Percentiles rank a stretch among this genome's conserved stretches.
These are phyloP conservation scores for Sialia sialis DNA, from an alignment of 2,113 vertebrate genomes.

Conservation along the genomic window DNA sequence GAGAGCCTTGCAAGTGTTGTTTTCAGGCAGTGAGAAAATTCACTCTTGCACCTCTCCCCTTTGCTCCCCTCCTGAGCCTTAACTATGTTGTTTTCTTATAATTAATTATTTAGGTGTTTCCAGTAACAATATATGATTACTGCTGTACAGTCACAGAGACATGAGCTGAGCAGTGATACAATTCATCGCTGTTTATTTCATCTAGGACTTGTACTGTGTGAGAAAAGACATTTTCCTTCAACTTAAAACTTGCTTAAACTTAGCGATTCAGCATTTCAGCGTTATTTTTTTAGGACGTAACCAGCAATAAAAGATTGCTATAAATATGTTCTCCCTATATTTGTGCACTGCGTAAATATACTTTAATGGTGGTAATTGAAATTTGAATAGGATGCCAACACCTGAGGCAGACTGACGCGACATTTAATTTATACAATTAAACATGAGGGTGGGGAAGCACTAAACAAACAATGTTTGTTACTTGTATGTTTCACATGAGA, in stretches of 20 bases:
- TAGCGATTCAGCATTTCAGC: constrained; percentile 41
- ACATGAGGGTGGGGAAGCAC: constrained; percentile 4
- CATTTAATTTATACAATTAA: constrained; percentile 60
- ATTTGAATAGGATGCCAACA: constrained; percentile 57
- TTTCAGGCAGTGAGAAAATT: constrained; percentile 49
- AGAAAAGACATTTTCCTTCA: constrained; percentile 55
- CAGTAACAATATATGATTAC: constrained; percentile 68
- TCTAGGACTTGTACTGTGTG: constrained; percentile 40
- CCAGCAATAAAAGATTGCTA: constrained; percentile 50
- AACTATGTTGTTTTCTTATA: constrained; percentile 64
- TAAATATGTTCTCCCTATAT: constrained; percentile 55
- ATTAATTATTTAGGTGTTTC: constrained; percentile 68
- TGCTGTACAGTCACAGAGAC: constrained; percentile 62
- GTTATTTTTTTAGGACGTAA: constrained; percentile 59
- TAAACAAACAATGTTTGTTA: constrained; percentile 44
- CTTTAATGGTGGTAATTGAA: constrained; percentile 61
- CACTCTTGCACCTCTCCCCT: constrained; percentile 42
- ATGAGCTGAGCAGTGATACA: constrained; percentile 45
- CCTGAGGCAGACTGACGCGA: constrained; percentile 57
- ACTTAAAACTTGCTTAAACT: constrained; percentile 49
- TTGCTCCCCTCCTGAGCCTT: constrained; percentile 36
- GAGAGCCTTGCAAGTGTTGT: constrained; percentile 6
- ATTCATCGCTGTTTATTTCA: constrained; percentile 42
- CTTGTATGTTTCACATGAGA: constrained; percentile 1
- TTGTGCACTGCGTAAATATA: constrained; percentile 25